Conservation (phyloP, 2,113 vertebrate genomes). For the Condylura cristata region DNA sequence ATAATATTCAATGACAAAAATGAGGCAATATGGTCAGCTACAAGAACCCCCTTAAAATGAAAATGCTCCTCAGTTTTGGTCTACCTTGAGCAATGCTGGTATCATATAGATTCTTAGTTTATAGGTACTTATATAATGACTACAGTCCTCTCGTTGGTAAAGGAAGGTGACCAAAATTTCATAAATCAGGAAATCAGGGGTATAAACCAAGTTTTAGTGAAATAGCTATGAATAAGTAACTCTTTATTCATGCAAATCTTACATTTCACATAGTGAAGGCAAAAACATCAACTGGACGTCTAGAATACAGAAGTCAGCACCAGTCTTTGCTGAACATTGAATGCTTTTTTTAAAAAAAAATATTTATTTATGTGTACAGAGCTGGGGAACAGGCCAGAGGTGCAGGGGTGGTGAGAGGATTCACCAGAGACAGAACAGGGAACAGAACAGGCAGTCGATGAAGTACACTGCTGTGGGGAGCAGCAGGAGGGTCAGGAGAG, state of each 20-base stretch:
- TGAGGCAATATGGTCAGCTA: background rate
- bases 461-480: too few species aligned
- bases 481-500: too few species aligned
- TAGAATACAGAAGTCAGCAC: background rate
- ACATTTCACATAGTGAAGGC: slow-evolving; percentile 14
- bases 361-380: too few species aligned
- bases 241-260: slow-evolving; percentile 42
- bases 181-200: slow-evolving; percentile 37
- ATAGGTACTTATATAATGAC: background rate
- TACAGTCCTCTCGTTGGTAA: background rate
- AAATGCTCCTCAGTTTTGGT: background rate
- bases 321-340: slow-evolving; percentile 19
- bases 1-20: slow-evolving; percentile 40
- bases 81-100: background rate
- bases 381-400: too few species aligned
- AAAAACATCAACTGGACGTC: background rate
- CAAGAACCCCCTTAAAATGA: slow-evolving; percentile 32
- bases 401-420: too few species aligned
- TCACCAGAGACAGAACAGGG: too few species aligned
- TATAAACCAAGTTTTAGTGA: background rate
- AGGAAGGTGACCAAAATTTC: background rate
- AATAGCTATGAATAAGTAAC: slow-evolving; percentile 19
- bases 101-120: background rate
- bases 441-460: too few species aligned
- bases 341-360: slow-evolving; percentile 14